Conservation (phyloP, 2,113 vertebrate genomes). For the Otocyon megalotis region DNA sequence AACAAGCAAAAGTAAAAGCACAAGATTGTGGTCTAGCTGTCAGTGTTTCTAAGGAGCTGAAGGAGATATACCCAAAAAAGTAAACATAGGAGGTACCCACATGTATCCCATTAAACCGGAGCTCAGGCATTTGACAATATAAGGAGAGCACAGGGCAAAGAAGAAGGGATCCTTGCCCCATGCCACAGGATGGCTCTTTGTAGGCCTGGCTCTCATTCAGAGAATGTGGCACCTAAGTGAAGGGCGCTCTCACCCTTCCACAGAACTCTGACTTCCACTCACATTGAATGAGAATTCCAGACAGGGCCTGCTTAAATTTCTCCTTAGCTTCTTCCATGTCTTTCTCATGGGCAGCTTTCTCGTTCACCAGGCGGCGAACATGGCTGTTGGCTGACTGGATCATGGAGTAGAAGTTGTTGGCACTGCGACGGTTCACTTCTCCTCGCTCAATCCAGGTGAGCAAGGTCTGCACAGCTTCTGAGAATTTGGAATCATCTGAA, state of each 20-base stretch:
- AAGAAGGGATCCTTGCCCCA: background rate
- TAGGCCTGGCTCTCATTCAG: background rate
- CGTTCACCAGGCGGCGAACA: conserved; percentile 92
- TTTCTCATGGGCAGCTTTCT: conserved; percentile 95
- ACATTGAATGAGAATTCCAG: conserved; percentile 95
- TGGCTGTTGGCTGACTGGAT: conserved; percentile 98
- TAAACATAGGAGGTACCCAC: background rate
- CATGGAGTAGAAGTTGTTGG: conserved; percentile 99
- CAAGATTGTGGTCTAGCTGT: background rate
- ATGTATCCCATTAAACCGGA: background rate
- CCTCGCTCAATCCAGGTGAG: conserved; percentile 97
- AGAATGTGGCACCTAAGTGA: background rate
- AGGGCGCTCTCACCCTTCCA: background rate
- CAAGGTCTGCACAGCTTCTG: conserved; percentile 94
- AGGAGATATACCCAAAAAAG: background rate
- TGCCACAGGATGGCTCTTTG: background rate
- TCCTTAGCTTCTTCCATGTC: conserved; percentile 98
- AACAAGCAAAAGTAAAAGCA: conserved; percentile 44
- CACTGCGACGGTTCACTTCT: conserved; percentile 96
- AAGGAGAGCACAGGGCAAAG: background rate
- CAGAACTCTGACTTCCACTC: conserved; percentile 83
- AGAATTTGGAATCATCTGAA: conserved; percentile 95
- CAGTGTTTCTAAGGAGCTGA: conserved; percentile 39
- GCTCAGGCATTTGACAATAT: background rate
- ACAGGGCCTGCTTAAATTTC: conserved; percentile 95